Evolutionary conservation across 2,888 invertebrate species (phyloP).

Genomic region (Metallyticus violacea): DNA sequence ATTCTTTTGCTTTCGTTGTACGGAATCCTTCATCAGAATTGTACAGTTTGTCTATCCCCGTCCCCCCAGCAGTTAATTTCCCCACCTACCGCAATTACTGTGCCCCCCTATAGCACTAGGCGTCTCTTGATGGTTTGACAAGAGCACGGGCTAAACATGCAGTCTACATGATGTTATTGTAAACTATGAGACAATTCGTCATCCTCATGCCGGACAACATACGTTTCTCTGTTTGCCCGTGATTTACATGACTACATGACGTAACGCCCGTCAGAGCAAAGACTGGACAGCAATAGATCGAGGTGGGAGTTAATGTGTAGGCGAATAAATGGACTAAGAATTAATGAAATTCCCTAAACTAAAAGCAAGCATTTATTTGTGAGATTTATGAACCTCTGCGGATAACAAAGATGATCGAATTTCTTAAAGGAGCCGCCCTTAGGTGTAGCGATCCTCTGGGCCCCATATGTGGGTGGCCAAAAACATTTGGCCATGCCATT

Average conservation of each 20-base stretch:
- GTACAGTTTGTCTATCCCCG: neutral
- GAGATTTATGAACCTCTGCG: neutral
- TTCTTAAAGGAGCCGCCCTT: neutral
- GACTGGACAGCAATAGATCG: neutral
- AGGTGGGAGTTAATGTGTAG: neutral
- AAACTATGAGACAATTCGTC: neutral
- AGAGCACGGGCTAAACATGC: neutral
- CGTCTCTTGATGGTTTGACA: neutral
- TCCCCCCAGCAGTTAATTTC: neutral
- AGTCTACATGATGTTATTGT: neutral
- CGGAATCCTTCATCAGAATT: neutral
- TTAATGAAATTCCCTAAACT: neutral
- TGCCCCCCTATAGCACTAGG: too few relatives aligned
- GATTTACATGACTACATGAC: neutral
- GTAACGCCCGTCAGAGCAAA: neutral
- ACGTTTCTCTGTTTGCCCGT: neutral
- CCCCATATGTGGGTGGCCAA: neutral
- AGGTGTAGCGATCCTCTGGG: too few relatives aligned
- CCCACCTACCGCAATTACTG: neutral
- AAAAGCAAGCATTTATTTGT: neutral
- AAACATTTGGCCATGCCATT: neutral
- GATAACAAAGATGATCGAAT: neutral
- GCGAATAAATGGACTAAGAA: neutral
- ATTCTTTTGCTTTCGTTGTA: neutral
- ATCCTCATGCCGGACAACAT: neutral